phyloP scores from a whole-genome alignment of 2,113 vertebrate species.

The Sylvicapra grimmia region DNA sequence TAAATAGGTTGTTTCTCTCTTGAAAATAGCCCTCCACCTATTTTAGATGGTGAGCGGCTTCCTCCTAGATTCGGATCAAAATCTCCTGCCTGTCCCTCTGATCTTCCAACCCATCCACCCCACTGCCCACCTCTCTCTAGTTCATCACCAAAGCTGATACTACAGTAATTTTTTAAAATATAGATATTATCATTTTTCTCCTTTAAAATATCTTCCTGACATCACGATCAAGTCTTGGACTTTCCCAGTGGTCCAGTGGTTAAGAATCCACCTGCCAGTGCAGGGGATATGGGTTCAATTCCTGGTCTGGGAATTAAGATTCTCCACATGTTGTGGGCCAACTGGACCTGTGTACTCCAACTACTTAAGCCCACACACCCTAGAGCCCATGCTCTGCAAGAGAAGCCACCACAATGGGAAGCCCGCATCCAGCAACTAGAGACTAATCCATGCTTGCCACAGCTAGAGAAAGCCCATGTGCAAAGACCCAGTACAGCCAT shows the following conservation, averaged over 20 bases:
- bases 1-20: not conserved
- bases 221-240: not conserved
- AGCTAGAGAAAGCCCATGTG: not conserved
- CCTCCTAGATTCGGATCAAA: not conserved
- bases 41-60: not conserved
- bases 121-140: not conserved
- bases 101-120: too few relatives aligned
- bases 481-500: not conserved
- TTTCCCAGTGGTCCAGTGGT: not conserved
- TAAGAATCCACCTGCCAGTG: not conserved
- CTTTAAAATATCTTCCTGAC: not conserved
- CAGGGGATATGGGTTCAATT: not conserved
- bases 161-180: accelerated
- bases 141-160: not conserved
- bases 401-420: not conserved
- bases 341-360: not conserved
- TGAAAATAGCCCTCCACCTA: not conserved
- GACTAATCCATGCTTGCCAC: not conserved
- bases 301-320: not conserved
- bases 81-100: not conserved
- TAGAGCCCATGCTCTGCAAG: not conserved
- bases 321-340: not conserved
- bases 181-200: accelerated
- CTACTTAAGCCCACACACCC: not conserved
- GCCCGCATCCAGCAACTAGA: not conserved